These are phyloP conservation scores for Ostrea denselamellosa DNA, from an alignment of 1,140 invertebrate genomes.

Conservation along the genomic window DNA sequence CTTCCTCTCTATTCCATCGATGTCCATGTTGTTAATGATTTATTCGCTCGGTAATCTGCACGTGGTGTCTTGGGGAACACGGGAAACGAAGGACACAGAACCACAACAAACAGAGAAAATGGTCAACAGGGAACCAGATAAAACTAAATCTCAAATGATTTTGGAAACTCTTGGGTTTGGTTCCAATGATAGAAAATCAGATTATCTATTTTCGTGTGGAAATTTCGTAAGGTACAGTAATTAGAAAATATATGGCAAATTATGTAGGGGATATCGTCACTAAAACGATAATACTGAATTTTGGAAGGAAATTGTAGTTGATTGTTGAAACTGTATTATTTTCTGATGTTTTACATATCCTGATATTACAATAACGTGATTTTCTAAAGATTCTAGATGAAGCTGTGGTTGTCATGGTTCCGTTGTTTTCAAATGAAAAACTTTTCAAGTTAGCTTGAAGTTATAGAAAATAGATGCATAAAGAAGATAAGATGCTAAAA, in stretches of 20 bases:
- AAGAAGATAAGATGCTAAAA: too few species aligned
- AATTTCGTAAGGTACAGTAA: constrained; percentile 53
- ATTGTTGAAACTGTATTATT: background rate
- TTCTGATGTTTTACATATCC: background rate
- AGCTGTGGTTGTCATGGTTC: too few species aligned
- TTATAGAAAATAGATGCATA: too few species aligned
- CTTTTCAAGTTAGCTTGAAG: too few species aligned
- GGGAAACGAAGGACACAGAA: constrained; percentile 86
- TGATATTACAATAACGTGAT: background rate
- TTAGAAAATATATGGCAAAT: too few species aligned
- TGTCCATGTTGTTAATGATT: constrained; percentile 95
- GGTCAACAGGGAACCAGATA: background rate
- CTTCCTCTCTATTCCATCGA: constrained; percentile 94
- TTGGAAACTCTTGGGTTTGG: background rate
- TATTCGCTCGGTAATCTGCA: constrained; percentile 95
- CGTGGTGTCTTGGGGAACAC: constrained; percentile 93
- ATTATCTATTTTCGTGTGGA: constrained; percentile 57
- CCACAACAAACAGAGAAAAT: background rate
- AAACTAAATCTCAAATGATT: background rate
- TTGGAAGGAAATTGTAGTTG: too few species aligned
- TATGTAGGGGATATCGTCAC: too few species aligned
- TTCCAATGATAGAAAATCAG: constrained; percentile 30
- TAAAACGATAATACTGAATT: too few species aligned
- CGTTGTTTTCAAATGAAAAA: too few species aligned
- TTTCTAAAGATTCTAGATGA: too few species aligned